Conservation (phyloP, 2,888 invertebrate genomes). For the Drosophila pegasa region DNA sequence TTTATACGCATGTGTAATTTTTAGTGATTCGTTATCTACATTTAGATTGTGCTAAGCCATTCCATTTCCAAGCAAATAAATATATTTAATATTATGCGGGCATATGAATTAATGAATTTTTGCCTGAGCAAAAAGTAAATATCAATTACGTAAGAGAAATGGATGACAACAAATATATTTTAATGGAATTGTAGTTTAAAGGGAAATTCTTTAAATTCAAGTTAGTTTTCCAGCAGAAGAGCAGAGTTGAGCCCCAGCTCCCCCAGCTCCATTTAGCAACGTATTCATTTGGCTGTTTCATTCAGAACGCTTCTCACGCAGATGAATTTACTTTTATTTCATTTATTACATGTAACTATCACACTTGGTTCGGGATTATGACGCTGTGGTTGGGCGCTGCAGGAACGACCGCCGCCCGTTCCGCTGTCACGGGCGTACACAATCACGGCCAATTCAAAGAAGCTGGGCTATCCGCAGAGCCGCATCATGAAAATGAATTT, state of each 20-base stretch:
- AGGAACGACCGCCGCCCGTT: slow-evolving; percentile 96
- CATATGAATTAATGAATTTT: no score
- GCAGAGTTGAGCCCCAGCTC: background rate
- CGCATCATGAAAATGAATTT: slow-evolving; percentile 96
- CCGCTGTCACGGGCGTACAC: slow-evolving; percentile 96
- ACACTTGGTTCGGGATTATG: slow-evolving; percentile 35
- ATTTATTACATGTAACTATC: slow-evolving; percentile 26
- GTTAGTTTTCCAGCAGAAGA: background rate
- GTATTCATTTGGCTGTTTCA: background rate
- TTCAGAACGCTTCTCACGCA: background rate
- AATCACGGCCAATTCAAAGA: slow-evolving; percentile 95
- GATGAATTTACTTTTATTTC: slow-evolving; percentile 10
- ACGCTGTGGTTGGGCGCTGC: slow-evolving; percentile 42
- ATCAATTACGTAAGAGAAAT: no score
- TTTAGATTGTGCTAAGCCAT: no score
- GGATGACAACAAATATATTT: no score
- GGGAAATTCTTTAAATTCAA: background rate
- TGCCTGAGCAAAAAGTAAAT: no score
- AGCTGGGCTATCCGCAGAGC: slow-evolving; percentile 96
- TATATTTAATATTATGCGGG: no score
- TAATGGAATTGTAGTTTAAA: background rate
- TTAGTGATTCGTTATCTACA: no score
- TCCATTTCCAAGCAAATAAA: no score
- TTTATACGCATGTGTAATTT: no score
- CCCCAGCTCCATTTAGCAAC: background rate